Base-by-base conservation (phyloP, 2,113 vertebrate genomes). In the Anser brachyrhynchus region DNA sequence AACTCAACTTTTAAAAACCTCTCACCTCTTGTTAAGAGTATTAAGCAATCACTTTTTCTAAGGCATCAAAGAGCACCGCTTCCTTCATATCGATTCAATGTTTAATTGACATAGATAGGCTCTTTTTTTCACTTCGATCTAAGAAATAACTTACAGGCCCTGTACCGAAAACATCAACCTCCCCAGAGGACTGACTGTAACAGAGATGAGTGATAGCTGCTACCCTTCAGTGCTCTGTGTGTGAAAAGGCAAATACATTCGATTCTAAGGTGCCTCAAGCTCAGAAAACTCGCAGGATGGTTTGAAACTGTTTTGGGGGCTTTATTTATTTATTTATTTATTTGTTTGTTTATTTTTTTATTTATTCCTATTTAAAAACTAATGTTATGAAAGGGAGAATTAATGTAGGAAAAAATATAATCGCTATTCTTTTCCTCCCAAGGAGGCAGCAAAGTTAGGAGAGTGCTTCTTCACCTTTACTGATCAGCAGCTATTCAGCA, bases 11-110 rank as follows among this genome's bases (percentile, higher is more conserved):
- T 81, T 82, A 79, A 52, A 75, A 92, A 73, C n/a, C 57, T 57
- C 69, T 82, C 41, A 23, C 71, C 43, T 77, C 58, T 92, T 26
- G 4, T 82, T 89, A 59, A 71, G 18, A 57, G 35, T 6, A 74
- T 94, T 92, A 95, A 89, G 35, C 26, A 89, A n/a, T 54, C 25
- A 62, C 23, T 62, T 84, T 58, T 75, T 65, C 73, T 26, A 78
- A n/a, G 46, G n/a, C 5, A 3, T 85, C 3, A 29, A 44, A 22
- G 54, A 46, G n/a, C 61, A 8, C 2, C 0, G 1, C 8, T 87
- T 75, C 64, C 13, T 6, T 66, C 25, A 3, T 37, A 18, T 59
- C 80, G 39, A 22, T 62, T n/a, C 22, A 44, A 1, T n/a, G 4
- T 78, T 84, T 77, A 81, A 73, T 66, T 17, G 15, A 29, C n/a